These are phyloP conservation scores for Jaculus jaculus DNA, from an alignment of 2,113 vertebrate species.

Conservation along the genomic window DNA sequence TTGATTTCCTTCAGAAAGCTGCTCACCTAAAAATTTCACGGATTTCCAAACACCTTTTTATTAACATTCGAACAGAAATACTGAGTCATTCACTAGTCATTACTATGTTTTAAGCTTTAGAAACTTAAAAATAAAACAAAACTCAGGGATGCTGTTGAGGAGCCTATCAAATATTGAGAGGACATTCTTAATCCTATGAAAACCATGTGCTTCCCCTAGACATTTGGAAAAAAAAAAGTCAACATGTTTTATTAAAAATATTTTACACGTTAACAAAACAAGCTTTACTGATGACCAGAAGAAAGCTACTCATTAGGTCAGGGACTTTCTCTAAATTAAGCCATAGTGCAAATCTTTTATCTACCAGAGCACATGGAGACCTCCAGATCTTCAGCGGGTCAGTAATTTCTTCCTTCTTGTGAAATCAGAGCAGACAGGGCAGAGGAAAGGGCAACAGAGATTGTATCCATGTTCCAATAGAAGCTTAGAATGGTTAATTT, in stretches of 20 bases:
- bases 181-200: background rate
- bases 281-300: background rate
- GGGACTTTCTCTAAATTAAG: background rate
- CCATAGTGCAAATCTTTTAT: background rate
- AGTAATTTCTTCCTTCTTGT: background rate
- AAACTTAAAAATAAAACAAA: conserved; percentile 15
- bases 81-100: background rate
- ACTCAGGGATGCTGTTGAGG: background rate
- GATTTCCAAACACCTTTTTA: background rate
- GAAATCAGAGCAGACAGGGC: background rate
- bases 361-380: background rate
- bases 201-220: background rate
- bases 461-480: background rate
- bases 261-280: conserved; percentile 41
- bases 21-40: too few relatives aligned
- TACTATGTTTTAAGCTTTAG: conserved; percentile 44
- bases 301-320: background rate
- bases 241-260: background rate
- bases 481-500: conserved; percentile 8
- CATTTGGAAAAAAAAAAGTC: conserved; percentile 41
- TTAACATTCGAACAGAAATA: conserved; percentile 29
- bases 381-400: background rate
- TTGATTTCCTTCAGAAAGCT: conserved; percentile 13
- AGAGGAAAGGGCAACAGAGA: background rate
- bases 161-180: conserved; percentile 10